phyloP scores from a whole-genome alignment of 2,888 invertebrate genomes.

The Mycalesis mineus region DNA sequence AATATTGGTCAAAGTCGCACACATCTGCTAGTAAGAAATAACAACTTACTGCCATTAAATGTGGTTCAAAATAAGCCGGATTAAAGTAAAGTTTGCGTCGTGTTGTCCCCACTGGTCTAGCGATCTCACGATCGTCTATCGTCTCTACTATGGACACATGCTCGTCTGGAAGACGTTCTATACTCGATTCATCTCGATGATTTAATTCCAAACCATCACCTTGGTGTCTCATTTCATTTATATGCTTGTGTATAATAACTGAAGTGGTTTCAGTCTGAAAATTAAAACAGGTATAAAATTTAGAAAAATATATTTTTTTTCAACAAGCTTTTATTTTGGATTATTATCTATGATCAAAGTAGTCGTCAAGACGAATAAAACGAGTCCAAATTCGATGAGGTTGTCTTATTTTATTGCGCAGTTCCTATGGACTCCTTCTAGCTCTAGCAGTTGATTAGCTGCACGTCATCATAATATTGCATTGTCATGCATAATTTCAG shows the following conservation, averaged over 20 bases:
- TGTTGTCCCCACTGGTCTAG: conserved; percentile 83
- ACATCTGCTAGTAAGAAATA: background rate
- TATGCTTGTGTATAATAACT: conserved; percentile 83
- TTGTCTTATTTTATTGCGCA: too few relatives aligned
- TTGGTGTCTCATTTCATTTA: conserved; percentile 54
- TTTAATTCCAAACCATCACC: conserved; percentile 51
- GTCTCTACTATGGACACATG: conserved; percentile 92
- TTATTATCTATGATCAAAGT: background rate
- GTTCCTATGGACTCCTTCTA: too few relatives aligned
- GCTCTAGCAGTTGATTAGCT: too few relatives aligned
- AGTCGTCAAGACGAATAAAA: too few relatives aligned
- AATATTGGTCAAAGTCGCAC: too few relatives aligned
- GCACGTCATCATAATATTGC: too few relatives aligned
- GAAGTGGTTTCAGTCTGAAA: conserved; percentile 79
- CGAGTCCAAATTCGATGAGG: too few relatives aligned
- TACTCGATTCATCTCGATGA: conserved; percentile 76
- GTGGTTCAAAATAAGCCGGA: conserved; percentile 94
- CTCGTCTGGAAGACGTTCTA: conserved; percentile 88
- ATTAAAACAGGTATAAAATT: background rate
- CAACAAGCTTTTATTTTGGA: background rate
- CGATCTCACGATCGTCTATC: conserved; percentile 83
- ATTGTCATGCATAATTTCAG: too few relatives aligned
- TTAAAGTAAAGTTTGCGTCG: conserved; percentile 91
- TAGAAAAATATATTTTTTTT: too few relatives aligned
- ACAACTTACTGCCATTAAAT: conserved; percentile 86